These are phyloP conservation scores for Mohoua ochrocephala DNA, from an alignment of 2,113 vertebrate species.

Conservation along the genomic window DNA sequence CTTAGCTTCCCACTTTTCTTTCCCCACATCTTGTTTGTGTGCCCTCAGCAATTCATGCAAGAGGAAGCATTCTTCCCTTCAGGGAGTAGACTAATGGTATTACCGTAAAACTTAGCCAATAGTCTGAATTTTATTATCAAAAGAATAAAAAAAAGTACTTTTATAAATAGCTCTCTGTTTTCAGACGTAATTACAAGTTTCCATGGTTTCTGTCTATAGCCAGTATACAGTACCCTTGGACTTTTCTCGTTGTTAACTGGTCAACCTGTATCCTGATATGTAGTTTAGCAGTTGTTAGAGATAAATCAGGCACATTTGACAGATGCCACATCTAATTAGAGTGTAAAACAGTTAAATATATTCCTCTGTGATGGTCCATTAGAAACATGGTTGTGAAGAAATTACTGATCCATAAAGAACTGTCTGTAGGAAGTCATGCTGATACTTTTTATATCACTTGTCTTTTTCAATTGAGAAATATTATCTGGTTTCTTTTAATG, in stretches of 20 bases:
- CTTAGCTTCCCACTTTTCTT: background rate
- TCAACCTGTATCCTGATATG: background rate
- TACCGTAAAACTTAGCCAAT: background rate
- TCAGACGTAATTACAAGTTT: background rate
- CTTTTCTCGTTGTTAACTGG: background rate
- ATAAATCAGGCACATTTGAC: constrained; percentile 3
- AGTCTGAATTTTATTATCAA: background rate
- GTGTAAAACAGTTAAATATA: background rate
- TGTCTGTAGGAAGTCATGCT: background rate
- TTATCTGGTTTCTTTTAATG: background rate
- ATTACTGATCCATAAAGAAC: constrained; percentile 39
- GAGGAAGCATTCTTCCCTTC: background rate
- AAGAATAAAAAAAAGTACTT: background rate
- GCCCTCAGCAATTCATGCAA: background rate
- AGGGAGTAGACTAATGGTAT: background rate
- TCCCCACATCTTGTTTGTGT: background rate
- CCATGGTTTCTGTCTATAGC: background rate
- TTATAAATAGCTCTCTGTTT: background rate
- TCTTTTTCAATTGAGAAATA: background rate
- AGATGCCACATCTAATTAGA: constrained; percentile 56
- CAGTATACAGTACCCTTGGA: background rate
- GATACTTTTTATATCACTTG: background rate
- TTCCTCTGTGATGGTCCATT: constrained; percentile 11
- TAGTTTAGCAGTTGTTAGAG: background rate
- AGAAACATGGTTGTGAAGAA: background rate